Conservation (phyloP, 2,797 vertebrate genomes). For the Melanotaenia maccullochi region DNA sequence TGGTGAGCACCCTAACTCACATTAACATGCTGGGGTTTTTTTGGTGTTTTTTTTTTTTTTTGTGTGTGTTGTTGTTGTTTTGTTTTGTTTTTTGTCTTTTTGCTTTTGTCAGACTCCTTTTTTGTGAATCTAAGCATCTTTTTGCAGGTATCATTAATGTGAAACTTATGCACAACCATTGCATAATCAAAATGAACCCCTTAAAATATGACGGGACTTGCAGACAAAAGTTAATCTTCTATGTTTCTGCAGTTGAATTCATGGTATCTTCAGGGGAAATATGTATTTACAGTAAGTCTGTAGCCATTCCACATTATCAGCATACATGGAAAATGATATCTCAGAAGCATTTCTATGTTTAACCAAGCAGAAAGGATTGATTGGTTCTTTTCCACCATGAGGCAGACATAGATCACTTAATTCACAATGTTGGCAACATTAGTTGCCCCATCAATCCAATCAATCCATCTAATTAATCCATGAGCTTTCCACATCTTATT, state of each 20-base stretch:
- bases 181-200: not conserved
- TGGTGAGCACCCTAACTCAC: not conserved
- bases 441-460: not conserved
- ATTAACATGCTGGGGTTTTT: not conserved
- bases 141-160: no score
- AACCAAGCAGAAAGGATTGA: not conserved
- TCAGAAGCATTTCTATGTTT: not conserved
- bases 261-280: not conserved
- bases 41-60: no score
- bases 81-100: not conserved
- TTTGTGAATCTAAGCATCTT: not conserved
- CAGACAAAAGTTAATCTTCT: not conserved
- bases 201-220: not conserved
- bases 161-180: no score
- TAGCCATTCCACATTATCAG: not conserved
- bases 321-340: no score
- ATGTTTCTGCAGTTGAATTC: not conserved
- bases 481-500: not conserved
- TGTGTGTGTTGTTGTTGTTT: no score
- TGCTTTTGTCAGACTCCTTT: no score
- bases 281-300: not conserved
- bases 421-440: no score
- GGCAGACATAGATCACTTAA: no score
- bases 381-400: not conserved
- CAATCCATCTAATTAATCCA: not conserved